Conservation (phyloP, 2,113 vertebrate genomes). For the Aptenodytes forsteri region DNA sequence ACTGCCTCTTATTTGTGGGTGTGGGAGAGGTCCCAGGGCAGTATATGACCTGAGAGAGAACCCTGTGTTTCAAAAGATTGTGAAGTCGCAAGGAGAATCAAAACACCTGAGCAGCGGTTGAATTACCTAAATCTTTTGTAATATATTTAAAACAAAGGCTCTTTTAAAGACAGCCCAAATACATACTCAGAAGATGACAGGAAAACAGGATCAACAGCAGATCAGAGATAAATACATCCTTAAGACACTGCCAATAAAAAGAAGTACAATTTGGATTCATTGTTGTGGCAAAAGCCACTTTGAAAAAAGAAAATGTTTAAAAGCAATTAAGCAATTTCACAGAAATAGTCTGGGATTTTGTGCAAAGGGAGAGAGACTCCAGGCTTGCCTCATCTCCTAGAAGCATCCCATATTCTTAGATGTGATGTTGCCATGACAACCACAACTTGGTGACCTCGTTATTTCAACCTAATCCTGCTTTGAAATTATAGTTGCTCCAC, state of each 20-base stretch:
- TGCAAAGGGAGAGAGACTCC: conserved; percentile 68
- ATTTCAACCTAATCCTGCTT: conserved; percentile 99
- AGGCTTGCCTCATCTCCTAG: conserved; percentile 80
- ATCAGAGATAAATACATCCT: conserved; percentile 13
- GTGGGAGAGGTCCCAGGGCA: not conserved
- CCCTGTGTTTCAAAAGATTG: not conserved
- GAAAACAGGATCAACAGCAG: not conserved
- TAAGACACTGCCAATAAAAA: conserved; percentile 6
- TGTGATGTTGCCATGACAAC: conserved; percentile 99
- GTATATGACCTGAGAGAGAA: not conserved
- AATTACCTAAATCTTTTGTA: not conserved
- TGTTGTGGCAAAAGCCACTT: conserved; percentile 6
- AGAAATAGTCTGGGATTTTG: conserved; percentile 71
- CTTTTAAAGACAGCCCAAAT: conserved; percentile 3
- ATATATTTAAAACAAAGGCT: conserved; percentile 11
- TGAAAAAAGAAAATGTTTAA: conserved; percentile 35
- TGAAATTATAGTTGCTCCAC: conserved; percentile 99
- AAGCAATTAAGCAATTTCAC: conserved; percentile 75
- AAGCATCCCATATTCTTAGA: conserved; percentile 99
- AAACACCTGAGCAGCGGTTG: not conserved
- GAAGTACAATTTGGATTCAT: not conserved
- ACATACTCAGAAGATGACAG: not conserved
- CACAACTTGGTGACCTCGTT: conserved; percentile 99
- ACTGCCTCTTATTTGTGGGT: not conserved
- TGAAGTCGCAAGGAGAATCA: not conserved